Evolutionary conservation across 30 jellyfish, hydroid and myxozoan genomes (phyloP).

Genomic region (Chrysaora quinquecirrha): DNA sequence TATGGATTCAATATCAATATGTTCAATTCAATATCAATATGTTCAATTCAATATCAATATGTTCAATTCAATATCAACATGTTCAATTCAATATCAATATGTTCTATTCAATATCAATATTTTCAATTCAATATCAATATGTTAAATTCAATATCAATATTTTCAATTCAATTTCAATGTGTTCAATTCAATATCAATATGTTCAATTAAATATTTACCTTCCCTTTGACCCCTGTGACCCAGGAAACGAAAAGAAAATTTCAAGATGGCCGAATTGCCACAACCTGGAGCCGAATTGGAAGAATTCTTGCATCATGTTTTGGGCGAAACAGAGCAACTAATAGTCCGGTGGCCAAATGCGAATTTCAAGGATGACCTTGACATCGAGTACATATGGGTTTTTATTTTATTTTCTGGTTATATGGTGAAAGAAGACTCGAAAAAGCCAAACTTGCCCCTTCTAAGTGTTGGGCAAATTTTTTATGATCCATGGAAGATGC

Average conservation of each 20-base stretch:
- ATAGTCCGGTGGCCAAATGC: no score
- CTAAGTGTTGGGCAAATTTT: no score
- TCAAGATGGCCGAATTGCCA: constrained; percentile 8
- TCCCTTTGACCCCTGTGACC: not conserved
- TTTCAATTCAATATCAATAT: not conserved
- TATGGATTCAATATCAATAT: not conserved
- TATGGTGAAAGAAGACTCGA: no score
- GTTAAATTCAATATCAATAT: not conserved
- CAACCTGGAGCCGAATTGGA: constrained; percentile 10
- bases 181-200: not conserved
- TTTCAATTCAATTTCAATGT: not conserved
- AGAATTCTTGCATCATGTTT: not conserved
- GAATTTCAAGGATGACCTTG: no score
- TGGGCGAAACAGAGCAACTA: constrained; percentile 7
- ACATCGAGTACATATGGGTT: no score
- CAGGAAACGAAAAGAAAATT: constrained; percentile 3
- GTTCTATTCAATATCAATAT: no score
- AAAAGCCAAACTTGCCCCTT: no score
- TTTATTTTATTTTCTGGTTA: no score
- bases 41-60: not conserved
- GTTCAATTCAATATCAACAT: not conserved
- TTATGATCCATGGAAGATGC: no score
- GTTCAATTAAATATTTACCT: not conserved
- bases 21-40: not conserved
- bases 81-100: not conserved